Base-by-base conservation (phyloP, 1,140 invertebrate species). In the Tetramorium simillimum region DNA sequence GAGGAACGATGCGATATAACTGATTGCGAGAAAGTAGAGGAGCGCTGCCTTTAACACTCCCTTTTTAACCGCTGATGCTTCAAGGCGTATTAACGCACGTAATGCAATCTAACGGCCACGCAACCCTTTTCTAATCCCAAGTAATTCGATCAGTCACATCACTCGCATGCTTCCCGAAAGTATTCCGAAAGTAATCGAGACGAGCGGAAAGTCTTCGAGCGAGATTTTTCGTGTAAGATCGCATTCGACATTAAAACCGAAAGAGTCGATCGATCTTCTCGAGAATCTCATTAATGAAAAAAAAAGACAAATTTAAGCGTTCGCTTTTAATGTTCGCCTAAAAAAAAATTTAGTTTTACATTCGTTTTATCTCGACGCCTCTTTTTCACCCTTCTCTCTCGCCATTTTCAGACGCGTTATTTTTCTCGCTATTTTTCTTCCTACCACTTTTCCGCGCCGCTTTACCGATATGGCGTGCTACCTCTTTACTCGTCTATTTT, bases 21-120 rank as follows among this genome's bases (percentile, higher is more conserved):
- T 82, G 69, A 73, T 82, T 16, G 67, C 51, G 80, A 84, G 40
- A 75, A 84, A 73, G 80, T 84, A 49, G 69, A 62, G 40, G 21
- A 84, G 40, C 69, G 53, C 53, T 81, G 65, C 78, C 78, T 82
- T 72, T 53, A 53, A 24, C 72, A 82, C 9, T 58, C 33, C 53
- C 14, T 46, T 69, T 75, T 37, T 84, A 75, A 62, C 10, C 28
- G 12, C 28, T 58, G 3, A 43, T 12, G 37, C 53, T 18, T 33
- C 24, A 21, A 10, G 16, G 37, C 16, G 21, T 56, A 12, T 84
- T 84, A 75, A 73, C 53, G 53, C 80, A 56, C 33, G n/a, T 58
- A 58, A 56, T 56, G 24, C 40, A 73, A 60, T 56, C 18, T 72
- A 58, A 72, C 78, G 28, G 58, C 46, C n/a, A 70, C 65, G 24